phyloP scores from a whole-genome alignment of 2,797 vertebrate genomes.

The Rhinogobio ventralis region DNA sequence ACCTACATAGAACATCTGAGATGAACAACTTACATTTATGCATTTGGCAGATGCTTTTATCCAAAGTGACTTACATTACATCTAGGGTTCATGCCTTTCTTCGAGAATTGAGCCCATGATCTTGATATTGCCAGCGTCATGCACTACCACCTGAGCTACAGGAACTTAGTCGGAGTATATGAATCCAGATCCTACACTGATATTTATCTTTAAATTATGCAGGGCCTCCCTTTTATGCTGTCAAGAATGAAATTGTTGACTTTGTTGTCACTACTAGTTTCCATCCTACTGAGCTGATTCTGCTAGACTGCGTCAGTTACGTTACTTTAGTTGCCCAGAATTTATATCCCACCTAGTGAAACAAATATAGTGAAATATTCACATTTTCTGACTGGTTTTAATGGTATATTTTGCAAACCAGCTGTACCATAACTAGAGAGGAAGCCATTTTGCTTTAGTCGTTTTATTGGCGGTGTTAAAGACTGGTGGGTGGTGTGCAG shows the following conservation, averaged over 20 bases:
- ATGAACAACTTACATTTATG: not conserved
- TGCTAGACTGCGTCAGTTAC: not conserved
- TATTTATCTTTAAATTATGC: constrained; percentile 28
- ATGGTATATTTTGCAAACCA: constrained; percentile 11
- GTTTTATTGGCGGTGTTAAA: constrained; percentile 37
- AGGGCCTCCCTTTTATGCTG: constrained; percentile 23
- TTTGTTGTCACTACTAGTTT: constrained; percentile 29
- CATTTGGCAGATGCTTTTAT: constrained; percentile 17
- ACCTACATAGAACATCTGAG: constrained; percentile 20
- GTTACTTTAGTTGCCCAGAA: constrained; percentile 7
- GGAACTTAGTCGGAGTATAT: not conserved
- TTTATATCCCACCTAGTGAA: not conserved
- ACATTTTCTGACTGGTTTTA: not conserved
- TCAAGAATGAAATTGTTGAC: constrained; percentile 30
- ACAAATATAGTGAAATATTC: not conserved
- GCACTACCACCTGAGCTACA: not conserved
- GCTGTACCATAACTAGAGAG: constrained; percentile 12
- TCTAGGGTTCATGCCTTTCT: not conserved
- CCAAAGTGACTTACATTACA: not conserved
- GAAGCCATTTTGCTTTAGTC: constrained; percentile 47
- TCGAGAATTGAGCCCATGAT: not conserved
- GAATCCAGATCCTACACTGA: not conserved
- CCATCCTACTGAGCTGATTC: constrained; percentile 10
- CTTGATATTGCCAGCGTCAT: not conserved
- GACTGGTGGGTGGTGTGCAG: constrained; percentile 38